Percentiles rank a stretch among this genome's conserved stretches.
Evolutionary conservation across 30 jellyfish, hydroid and myxozoan genomes (phyloP).

Genomic region (Aurelia coerulea): DNA sequence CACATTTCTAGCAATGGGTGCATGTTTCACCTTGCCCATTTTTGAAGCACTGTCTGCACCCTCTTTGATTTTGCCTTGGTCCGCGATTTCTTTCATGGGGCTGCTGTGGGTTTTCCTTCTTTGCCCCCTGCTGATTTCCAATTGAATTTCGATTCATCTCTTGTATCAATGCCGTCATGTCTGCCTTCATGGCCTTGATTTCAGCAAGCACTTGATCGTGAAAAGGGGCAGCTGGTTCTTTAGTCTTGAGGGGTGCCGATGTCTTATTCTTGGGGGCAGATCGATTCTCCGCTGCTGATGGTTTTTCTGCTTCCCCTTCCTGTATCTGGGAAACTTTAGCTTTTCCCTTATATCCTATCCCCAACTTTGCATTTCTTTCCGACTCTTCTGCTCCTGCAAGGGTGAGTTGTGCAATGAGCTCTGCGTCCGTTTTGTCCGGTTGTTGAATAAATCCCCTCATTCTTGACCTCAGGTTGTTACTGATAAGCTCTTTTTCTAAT

Average conservation of each 20-base stretch:
- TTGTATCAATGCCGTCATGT: conserved; percentile 9
- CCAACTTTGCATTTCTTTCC: conserved; percentile 28
- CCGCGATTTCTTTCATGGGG: conserved; percentile 14
- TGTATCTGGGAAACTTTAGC: conserved; percentile 11
- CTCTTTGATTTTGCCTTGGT: not conserved
- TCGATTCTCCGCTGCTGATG: not conserved
- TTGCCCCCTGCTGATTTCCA: not conserved
- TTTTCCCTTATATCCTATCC: conserved; percentile 31
- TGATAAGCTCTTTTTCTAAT: conserved; percentile 24
- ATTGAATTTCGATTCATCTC: conserved; percentile 4
- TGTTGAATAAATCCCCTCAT: conserved; percentile 5
- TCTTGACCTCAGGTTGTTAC: conserved; percentile 18
- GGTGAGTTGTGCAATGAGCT: conserved; percentile 6
- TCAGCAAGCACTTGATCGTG: conserved; percentile 11
- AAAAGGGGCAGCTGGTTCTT: not conserved
- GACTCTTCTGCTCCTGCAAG: conserved; percentile 34
- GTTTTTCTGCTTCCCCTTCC: not conserved
- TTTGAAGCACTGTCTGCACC: conserved; percentile 28
- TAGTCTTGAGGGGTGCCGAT: not conserved
- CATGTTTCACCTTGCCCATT: conserved; percentile 27
- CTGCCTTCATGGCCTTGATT: conserved; percentile 3
- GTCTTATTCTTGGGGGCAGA: not conserved
- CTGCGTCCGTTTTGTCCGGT: conserved; percentile 12
- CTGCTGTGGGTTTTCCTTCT: not conserved
- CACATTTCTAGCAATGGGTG: conserved; percentile 50